Base-by-base conservation (phyloP, 2,888 invertebrate genomes). In the Yponomeuta sedellus region DNA sequence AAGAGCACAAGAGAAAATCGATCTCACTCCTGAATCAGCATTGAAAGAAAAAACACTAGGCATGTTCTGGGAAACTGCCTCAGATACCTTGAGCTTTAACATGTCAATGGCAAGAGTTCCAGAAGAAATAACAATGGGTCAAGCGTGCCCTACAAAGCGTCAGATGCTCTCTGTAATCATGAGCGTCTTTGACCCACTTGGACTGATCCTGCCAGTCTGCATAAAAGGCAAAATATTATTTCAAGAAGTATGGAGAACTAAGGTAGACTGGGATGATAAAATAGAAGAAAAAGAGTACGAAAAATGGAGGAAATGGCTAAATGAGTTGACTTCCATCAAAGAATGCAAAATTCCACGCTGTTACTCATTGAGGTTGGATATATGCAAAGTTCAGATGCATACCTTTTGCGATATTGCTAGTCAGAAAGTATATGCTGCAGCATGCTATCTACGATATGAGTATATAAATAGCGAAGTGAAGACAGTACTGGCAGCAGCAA, bases 11-110 rank as follows among this genome's bases (percentile, higher is more conserved):
- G 39, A 10, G 1, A 67, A 68, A 12, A 67, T 68, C 44, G 28
- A 67, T 57, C 52, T 58, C 20, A n/a, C n/a, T n/a, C n/a, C n/a
- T n/a, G 56, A n/a, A 20, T 57, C 67, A 5, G 58, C 63, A 22
- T 62, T 68, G 66, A 40, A 63, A 64, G 67, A 69, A 22, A 44
- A 67, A 16, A 64, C 67, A 20, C 67, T 70, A 20, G 69, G 70
- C 0, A 44, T 70, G 20, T 39, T 67, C 1, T 70, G 70, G 69
- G 11, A 57, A 19, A 28, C 66, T 11, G 25, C n/a, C 2, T 61
- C 40, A 16, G 66, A 66, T 58, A 64, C 52, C 5, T n/a, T 70
- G 0, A 57, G 56, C 4, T 69, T 67, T 39, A 64, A 67, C 40
- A 5, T 69, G 10, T 63, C 67, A 16, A 44, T 68, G 1, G 62